phyloP scores from a whole-genome alignment of 2,888 invertebrate genomes.

The Ceriagrion tenellum region DNA sequence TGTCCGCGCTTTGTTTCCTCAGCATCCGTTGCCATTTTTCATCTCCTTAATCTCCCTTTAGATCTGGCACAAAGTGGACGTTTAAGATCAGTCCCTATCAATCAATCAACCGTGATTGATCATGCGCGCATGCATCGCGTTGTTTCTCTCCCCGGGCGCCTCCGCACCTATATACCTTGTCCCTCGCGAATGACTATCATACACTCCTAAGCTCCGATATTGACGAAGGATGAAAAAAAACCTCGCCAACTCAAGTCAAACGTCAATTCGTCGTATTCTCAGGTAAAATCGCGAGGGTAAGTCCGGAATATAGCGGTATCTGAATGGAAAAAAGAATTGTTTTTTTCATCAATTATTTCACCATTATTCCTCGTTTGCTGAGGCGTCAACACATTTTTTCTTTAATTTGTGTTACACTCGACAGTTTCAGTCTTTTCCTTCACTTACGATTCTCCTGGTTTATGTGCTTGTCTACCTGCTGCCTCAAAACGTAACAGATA shows the following conservation, averaged over 20 bases:
- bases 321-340: not conserved
- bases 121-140: not conserved
- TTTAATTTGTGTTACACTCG: not conserved
- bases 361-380: conserved; percentile 38
- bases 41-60: conserved; percentile 61
- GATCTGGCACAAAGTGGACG: conserved; percentile 62
- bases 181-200: not conserved
- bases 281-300: not conserved
- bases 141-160: not conserved
- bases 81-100: conserved; percentile 53
- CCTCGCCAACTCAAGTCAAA: not conserved
- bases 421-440: not conserved
- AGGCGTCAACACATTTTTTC: conserved; percentile 26
- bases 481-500: not conserved
- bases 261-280: conserved; percentile 41
- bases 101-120: conserved; percentile 60
- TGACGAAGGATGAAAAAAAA: not conserved
- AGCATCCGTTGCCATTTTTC: conserved; percentile 49
- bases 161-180: not conserved
- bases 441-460: not conserved
- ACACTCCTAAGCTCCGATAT: not conserved
- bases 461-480: not conserved
- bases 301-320: not conserved
- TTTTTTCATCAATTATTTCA: conserved; percentile 44
- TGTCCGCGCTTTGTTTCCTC: conserved; percentile 32